These are phyloP conservation scores for Petroica traversi DNA, from an alignment of 2,113 vertebrate genomes.

Conservation along the genomic window DNA sequence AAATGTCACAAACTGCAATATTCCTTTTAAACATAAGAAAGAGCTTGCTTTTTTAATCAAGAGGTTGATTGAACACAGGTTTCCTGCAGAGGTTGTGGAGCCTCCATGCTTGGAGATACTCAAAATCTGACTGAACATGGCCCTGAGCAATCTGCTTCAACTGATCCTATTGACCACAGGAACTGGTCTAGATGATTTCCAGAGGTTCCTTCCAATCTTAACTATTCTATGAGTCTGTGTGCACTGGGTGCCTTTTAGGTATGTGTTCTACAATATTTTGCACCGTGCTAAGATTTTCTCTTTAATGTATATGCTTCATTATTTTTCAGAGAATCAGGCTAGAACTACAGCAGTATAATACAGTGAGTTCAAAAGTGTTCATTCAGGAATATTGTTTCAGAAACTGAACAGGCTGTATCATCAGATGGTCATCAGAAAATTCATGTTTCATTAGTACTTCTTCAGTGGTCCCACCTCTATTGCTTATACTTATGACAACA, in stretches of 20 bases:
- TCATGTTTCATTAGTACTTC: neutral
- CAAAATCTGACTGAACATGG: neutral
- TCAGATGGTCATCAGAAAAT: neutral
- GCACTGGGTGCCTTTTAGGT: neutral
- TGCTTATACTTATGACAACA: neutral
- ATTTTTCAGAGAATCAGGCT: neutral
- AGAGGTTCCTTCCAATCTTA: neutral
- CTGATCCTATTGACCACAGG: neutral
- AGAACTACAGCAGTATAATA: neutral
- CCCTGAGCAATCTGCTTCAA: neutral
- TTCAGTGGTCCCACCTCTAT: neutral
- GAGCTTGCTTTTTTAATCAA: neutral
- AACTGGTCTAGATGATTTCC: rapidly evolving
- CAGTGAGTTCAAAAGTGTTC: neutral
- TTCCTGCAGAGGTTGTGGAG: neutral
- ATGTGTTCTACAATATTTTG: neutral
- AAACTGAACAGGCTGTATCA: neutral
- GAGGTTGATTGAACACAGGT: neutral
- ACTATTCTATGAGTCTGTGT: neutral
- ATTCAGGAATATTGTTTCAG: neutral
- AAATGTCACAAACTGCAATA: neutral
- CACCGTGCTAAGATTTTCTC: neutral
- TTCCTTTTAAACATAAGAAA: neutral
- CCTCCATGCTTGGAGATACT: neutral
- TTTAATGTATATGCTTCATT: neutral